Evolutionary conservation across 1,140 invertebrate genomes (phyloP), one percentile per base, ranked within the genome.

Genomic region (Cyphomyrmex costatus): DNA sequence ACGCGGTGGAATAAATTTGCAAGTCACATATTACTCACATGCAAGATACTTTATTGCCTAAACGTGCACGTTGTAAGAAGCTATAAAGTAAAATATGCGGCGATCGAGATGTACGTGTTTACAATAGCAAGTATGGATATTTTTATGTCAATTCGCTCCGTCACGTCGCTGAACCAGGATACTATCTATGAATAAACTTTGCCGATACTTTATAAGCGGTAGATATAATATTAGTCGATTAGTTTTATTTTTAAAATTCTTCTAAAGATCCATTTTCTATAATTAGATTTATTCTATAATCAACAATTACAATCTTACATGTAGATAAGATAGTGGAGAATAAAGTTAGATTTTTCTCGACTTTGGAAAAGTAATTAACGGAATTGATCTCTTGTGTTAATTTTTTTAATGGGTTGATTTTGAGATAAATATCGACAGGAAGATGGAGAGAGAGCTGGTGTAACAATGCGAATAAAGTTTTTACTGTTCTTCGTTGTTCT

Each of bases 1-100:
- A 79, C 60, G 30, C n/a, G 61, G n/a, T 24, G 46, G 30, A 68
- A 79, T 79, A 79, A 66, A 79, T 83, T 83, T 73, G 79, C 7
- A n/a, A 42, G 24, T 73, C 53, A 21, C 53, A 82, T 66, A 46
- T 71, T 71, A 82, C 79, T 58, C 33, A 61, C 53, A 65, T 73
- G 33, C 5, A 6, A 12, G 16, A 33, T 83, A 83, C 42, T 83
- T 83, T 73, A 83, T 73, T 70, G 33, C 33, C 33, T 42, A 49
- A 51, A 73, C 79, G 79, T 73, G 66, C 21, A 33, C 14, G 14
- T 36, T 49, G 36, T 73, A 83, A 83, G 68, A 73, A 60, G 79
- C 66, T 73, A 33, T 73, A 46, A 73, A 73, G 42, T 83, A 83
- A 83, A 73, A 73, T 73, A 46, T 24, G 53, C 42, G 49, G 30